These are phyloP conservation scores for Adelges cooleyi DNA, from an alignment of 1,140 invertebrate species.

Conservation along the genomic window DNA sequence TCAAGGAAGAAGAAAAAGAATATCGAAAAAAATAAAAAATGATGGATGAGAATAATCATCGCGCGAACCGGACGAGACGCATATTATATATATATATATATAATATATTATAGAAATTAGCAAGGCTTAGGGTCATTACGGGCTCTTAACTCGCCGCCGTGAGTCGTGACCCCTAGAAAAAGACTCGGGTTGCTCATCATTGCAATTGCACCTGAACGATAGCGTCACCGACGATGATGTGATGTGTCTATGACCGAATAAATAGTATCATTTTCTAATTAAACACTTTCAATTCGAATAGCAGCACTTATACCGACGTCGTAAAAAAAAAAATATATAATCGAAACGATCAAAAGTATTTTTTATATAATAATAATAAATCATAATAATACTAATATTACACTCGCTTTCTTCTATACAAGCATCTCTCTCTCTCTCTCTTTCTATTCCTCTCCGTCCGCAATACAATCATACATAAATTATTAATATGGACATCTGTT, in stretches of 20 bases:
- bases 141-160: neutral
- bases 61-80: no score
- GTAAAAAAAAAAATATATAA: neutral
- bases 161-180: neutral
- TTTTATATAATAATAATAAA: neutral
- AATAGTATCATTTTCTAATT: constrained; percentile 7
- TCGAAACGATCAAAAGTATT: neutral
- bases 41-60: neutral
- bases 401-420: neutral
- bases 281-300: constrained; percentile 5
- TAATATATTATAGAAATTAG: constrained; percentile 11
- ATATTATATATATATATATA: neutral
- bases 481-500: no score
- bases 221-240: neutral
- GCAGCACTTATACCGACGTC: neutral
- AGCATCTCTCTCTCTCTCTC: neutral
- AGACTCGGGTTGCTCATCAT: neutral
- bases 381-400: no score
- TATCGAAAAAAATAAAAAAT: neutral
- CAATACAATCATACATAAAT: no score
- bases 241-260: neutral
- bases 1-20: neutral
- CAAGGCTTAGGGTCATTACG: neutral
- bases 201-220: neutral
- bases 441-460: no score